These are phyloP conservation scores for Mythimna loreyi DNA, from an alignment of 2,888 invertebrate species.

Conservation along the genomic window DNA sequence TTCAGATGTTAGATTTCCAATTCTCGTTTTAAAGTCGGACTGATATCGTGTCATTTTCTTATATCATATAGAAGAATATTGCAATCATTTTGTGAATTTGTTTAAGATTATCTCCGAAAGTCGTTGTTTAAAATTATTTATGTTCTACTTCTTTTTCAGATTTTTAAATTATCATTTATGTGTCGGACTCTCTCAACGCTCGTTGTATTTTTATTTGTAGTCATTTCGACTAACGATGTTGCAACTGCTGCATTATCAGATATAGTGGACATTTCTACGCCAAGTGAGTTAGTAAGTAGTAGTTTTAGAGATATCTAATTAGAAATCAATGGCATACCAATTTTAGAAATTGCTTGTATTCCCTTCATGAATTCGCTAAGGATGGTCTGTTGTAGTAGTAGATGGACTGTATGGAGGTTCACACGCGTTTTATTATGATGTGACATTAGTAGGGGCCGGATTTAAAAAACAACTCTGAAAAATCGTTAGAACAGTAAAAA, in stretches of 20 bases:
- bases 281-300: slow-evolving; percentile 69
- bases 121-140: neutral
- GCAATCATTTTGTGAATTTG: neutral
- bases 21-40: no score
- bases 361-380: neutral
- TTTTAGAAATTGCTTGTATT: neutral
- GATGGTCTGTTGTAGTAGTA: no score
- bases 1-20: no score
- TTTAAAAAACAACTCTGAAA: neutral
- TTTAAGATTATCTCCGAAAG: neutral
- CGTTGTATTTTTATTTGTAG: slow-evolving; percentile 64
- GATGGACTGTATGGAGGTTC: neutral
- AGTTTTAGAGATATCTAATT: neutral
- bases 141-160: slow-evolving; percentile 68
- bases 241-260: slow-evolving; percentile 61
- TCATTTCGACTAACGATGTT: slow-evolving; percentile 45
- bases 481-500: no score
- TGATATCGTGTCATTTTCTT: no score
- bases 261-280: slow-evolving; percentile 64
- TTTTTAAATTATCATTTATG: slow-evolving; percentile 72
- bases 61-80: neutral
- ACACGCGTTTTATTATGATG: neutral
- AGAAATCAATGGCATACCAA: slow-evolving; percentile 6
- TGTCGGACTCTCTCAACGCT: slow-evolving; percentile 69
- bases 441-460: neutral